Evolutionary conservation across 2,888 invertebrate genomes (phyloP), one percentile per base, ranked within the genome.

Genomic region (Diaperis boleti): DNA sequence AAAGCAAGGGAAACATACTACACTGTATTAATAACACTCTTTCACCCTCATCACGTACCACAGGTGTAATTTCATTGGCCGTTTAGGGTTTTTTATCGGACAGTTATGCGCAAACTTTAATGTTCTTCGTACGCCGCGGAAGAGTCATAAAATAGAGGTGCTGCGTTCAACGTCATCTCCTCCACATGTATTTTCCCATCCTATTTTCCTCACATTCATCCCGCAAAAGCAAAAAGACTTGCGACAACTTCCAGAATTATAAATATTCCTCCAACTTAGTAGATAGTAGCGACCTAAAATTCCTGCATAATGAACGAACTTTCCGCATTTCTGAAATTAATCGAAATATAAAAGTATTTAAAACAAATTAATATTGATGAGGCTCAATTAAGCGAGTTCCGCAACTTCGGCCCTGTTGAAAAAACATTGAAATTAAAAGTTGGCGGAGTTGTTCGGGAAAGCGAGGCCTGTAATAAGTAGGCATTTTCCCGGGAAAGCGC

Each of bases 101-200:
- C 72, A 72, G 70, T 70, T 72, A 72, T 72, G 70, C 68, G 69
- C 64, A 70, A 72, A 72, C 68, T 72, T 72, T 72, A 72, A 72
- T 72, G 69, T 59, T 70, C 67, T 69, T 67, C 64, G 59, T 18
- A 62, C 57, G 17, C 57, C 62, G 57, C 18, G 52, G 52, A 57
- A 52, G 18, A 44, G 35, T 52, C 62, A 35, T 63, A 63, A 59
- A 63, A 13, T 59, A 59, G 54, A 41, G 52, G 62, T 63, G 62
- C 59, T 59, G 57, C 56, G 49, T 42, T 61, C 61, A 41, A 29
- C 44, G 56, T 56, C 62, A 52, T 57, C 50, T 52, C 22, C 22
- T 17, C 42, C 57, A 26, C 14, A 17, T 55, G 41, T 47, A 62
- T 13, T 14, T 49, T 29, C 41, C 17, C 41, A 11, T 13, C 29